Conservation (phyloP, 2,797 vertebrate species). For the Anas bernieri region DNA sequence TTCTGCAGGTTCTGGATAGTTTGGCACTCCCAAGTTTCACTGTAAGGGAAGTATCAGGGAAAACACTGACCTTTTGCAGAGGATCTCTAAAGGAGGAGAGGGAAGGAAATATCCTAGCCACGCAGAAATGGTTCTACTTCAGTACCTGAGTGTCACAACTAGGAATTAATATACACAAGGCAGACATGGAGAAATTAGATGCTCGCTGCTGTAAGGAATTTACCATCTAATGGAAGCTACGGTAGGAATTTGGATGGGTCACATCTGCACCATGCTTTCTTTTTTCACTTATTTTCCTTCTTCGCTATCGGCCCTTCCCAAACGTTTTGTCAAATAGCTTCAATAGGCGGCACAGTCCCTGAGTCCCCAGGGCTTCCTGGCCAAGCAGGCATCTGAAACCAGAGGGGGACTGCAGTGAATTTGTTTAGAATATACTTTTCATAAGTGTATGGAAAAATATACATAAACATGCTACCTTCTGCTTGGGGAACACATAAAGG, state of each 20-base stretch:
- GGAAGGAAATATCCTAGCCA: not conserved
- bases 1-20: not conserved
- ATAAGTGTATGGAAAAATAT: not conserved
- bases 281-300: not conserved
- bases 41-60: not conserved
- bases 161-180: accelerated
- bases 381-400: not conserved
- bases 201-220: not conserved
- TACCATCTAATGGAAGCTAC: not conserved
- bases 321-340: not conserved
- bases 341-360: not conserved
- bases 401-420: not conserved
- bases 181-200: not conserved
- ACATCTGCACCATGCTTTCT: not conserved
- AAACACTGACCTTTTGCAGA: not conserved
- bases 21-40: not conserved
- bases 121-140: not conserved
- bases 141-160: not conserved
- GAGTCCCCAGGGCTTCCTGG: not conserved
- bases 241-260: not conserved
- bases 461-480: not conserved
- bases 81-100: not conserved
- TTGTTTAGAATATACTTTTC: not conserved
- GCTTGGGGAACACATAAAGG: not conserved
- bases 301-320: not conserved